Base-by-base conservation (phyloP, 2,888 invertebrate species). In the Euphydryas editha region DNA sequence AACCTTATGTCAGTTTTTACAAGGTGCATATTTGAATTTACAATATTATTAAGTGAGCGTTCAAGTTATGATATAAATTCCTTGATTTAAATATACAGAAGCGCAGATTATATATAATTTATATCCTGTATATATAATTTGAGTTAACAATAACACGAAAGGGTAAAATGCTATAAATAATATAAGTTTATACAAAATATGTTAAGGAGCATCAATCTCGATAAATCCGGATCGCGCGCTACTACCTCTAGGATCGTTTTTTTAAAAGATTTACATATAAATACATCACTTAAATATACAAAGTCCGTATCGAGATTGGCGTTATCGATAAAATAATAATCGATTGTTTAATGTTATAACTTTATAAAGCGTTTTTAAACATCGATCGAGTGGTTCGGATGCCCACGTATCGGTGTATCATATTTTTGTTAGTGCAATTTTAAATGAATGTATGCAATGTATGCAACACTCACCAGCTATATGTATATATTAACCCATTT, bases 401-500 rank as follows among this genome's bases (percentile, higher is more conserved):
- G 70, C 70, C 80, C 73, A n/a, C 64, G 64, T 71, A 61, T 68
- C 59, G 76, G 81, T 68, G 73, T 78, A 81, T 81, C 79, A 84
- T 87, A 88, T 88, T 90, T 87, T 90, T 91, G 90, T 91, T 91
- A 91, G 87, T 81, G 86, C 87, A 89, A 90, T 89, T 88, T 91
- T 88, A 85, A 81, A 81, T 82, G 81, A 76, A 65, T 54, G 69
- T 68, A 70, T 68, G 74, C 72, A 47, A 68, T 75, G 76, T 75
- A 75, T 70, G 75, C 70, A 59, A 67, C 72, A 78, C 77, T 79
- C 60, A 20, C 57, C 80, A 81, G 81, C 84, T 85, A 79, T 78
- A 82, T 91, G 89, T 92, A 90, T 84, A 90, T 90, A 90, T 86
- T 82, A 85, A 87, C 81, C 79, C 84, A 85, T 82, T 85, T 85